Base-by-base conservation (phyloP, 1,140 invertebrate genomes). In the Centruroides vittatus region DNA sequence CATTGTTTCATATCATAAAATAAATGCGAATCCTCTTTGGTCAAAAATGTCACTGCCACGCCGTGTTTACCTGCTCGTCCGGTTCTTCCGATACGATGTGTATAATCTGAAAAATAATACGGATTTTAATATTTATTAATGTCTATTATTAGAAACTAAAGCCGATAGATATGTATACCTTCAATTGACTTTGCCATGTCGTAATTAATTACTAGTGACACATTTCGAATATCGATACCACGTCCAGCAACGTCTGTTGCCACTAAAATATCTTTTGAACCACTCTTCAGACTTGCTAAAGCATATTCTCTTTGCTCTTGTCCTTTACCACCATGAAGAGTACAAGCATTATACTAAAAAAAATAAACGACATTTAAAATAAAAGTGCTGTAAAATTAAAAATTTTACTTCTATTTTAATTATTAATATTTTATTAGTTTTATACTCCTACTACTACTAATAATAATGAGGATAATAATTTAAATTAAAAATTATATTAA, bases 221-320 rank as follows among this genome's bases (percentile, higher is more conserved):
- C 96, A 76, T 99, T 95, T 74, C 98, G 98, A 69, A 99, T 98
- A 71, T 99, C 96, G 66, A 99, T 99, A 93, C 97, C 97, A 83
- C 96, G 86, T 67, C 96, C 96, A 71, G 97, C 97, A 3, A 99
- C 96, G 78, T 99, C 95, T 5, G 97, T 99, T 0, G 97, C 97
- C n/a, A 99, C 96, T 60, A 99, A 77, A 70, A 99, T 99, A 73
- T 99, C 94, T 75, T 98, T 98, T 1, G 71, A 64, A 11, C 93
- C 93, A 58, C 83, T 83, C 74, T 99, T 99, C 52, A 99, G 82
- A 74, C 90, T 89, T 5, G 92, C 89, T 66, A 99, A 77, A 54
- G 97, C 97, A 73, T 93, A 98, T 73, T 99, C 97, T 83, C 97
- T 83, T 74, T 98, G 94, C 75, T 99, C 97, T 78, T 99, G 97